phyloP scores from a whole-genome alignment of 2,888 invertebrate genomes.

The Oegoconia quadripuncta region DNA sequence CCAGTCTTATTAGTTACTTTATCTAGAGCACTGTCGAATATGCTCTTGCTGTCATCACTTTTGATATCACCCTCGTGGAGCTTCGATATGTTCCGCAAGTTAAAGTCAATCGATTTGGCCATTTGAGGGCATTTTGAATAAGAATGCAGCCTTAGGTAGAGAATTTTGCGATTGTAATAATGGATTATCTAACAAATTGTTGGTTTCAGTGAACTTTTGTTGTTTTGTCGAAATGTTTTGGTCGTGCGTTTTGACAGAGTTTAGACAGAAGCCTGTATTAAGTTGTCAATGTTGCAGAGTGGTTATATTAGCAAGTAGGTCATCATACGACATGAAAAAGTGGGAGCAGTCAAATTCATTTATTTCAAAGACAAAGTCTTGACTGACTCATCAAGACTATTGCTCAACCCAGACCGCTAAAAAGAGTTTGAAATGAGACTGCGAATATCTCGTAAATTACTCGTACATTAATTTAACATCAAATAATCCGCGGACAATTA shows the following conservation, averaged over 20 bases:
- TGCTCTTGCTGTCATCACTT: constrained; percentile 32
- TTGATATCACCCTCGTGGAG: constrained; percentile 30
- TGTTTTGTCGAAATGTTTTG: background rate
- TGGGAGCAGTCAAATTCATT: no score
- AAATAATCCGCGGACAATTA: no score
- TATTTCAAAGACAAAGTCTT: no score
- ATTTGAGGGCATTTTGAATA: constrained; percentile 36
- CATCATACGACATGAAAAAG: no score
- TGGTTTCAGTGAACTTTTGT: background rate
- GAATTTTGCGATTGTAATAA: constrained; percentile 7
- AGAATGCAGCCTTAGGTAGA: constrained; percentile 9
- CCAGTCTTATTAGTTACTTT: constrained; percentile 41
- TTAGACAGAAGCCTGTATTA: no score
- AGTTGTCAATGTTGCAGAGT: no score
- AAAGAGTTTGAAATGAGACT: no score
- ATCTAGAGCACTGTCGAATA: constrained; percentile 42
- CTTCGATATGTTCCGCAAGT: constrained; percentile 35
- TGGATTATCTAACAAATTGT: background rate
- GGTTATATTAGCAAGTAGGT: no score
- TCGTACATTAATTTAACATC: no score
- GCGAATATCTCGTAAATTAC: no score
- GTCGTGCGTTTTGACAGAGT: background rate
- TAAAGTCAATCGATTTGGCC: constrained; percentile 52
- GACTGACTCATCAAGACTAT: no score
- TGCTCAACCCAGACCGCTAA: no score